Percentiles rank a stretch among this genome's conserved stretches.
Conservation (phyloP, 2,888 invertebrate species). For the Drosophila neonasuta region DNA sequence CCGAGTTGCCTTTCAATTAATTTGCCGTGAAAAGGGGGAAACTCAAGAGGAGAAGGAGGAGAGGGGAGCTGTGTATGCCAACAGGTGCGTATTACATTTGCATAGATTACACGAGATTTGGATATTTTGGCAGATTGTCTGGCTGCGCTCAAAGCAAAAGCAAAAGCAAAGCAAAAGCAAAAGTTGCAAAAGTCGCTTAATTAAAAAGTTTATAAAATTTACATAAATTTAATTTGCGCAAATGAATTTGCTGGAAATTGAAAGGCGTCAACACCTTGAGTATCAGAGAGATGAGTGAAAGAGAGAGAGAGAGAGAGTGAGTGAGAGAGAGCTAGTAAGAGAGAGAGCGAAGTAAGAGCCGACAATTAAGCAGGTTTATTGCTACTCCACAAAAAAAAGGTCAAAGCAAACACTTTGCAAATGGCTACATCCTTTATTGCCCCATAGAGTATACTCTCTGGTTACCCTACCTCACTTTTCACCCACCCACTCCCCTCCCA, state of each 20-base stretch:
- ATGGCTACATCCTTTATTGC: constrained; percentile 14
- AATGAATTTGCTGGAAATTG: constrained; percentile 49
- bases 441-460: background rate
- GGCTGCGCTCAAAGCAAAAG: constrained; percentile 11
- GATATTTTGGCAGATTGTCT: constrained; percentile 29
- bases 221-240: constrained; percentile 67
- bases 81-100: constrained; percentile 70
- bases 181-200: constrained; percentile 54
- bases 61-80: constrained; percentile 24
- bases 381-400: constrained; percentile 18
- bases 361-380: constrained; percentile 40
- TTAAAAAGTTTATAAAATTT: constrained; percentile 72
- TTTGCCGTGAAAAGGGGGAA: constrained; percentile 10
- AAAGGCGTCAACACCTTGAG: constrained; percentile 40
- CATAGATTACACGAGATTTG: constrained; percentile 63
- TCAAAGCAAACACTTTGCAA: constrained; percentile 11
- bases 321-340: background rate
- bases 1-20: constrained; percentile 53
- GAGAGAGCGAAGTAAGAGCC: constrained; percentile 13
- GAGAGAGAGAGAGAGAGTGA: constrained; percentile 32
- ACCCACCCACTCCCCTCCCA: background rate
- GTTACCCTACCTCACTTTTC: too few species aligned
- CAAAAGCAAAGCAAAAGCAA: constrained; percentile 9
- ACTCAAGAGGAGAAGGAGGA: too few species aligned
- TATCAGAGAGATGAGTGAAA: background rate